These are phyloP conservation scores for Nyctibius bracteatus DNA, from an alignment of 2,113 vertebrate species.

Conservation along the genomic window DNA sequence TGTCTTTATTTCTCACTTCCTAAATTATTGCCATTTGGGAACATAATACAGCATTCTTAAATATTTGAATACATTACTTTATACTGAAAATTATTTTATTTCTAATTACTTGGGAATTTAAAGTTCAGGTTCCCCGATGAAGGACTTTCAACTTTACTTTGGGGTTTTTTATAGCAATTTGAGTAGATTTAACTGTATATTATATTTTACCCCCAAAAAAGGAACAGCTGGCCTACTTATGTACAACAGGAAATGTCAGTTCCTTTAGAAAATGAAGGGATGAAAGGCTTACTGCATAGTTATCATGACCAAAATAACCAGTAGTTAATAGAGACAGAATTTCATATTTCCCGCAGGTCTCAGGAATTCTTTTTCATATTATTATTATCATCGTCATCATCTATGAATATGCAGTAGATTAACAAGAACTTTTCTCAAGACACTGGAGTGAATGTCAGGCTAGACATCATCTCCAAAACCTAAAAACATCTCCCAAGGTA, in stretches of 20 bases:
- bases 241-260: background rate
- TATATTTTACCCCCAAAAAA: background rate
- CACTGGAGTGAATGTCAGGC: background rate
- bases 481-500: background rate
- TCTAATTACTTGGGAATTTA: slow-evolving; percentile 23
- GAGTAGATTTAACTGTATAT: background rate
- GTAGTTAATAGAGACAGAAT: background rate
- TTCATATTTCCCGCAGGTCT: background rate
- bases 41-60: background rate
- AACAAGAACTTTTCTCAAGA: background rate
- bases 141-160: background rate
- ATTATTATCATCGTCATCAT: too few species aligned
- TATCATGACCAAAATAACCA: background rate
- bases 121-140: background rate
- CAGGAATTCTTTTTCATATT: background rate
- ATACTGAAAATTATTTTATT: background rate
- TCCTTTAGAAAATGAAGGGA: background rate
- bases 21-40: slow-evolving; percentile 10
- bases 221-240: slow-evolving; percentile 30
- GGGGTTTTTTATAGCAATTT: background rate
- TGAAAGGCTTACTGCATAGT: background rate
- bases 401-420: background rate
- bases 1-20: slow-evolving; percentile 49
- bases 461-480: background rate
- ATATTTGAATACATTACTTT: background rate